Conservation (phyloP, 2,888 invertebrate genomes). For the Sericinus montela region DNA sequence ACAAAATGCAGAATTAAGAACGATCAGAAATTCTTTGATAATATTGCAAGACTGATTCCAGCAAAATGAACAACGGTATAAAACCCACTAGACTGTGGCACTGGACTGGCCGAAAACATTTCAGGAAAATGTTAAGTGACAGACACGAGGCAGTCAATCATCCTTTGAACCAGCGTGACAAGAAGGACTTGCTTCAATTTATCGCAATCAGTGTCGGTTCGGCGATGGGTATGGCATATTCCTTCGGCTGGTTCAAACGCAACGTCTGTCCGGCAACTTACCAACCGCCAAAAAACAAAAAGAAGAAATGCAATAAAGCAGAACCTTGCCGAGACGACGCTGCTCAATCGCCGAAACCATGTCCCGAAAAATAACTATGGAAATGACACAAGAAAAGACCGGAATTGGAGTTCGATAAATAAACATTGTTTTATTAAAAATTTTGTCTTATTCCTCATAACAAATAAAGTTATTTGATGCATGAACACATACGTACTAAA, state of each 20-base stretch:
- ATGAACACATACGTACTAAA: too few relatives aligned
- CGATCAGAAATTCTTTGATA: too few relatives aligned
- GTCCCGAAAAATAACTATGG: background rate
- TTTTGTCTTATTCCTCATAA: too few relatives aligned
- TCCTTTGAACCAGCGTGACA: constrained; percentile 22
- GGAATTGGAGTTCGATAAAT: too few relatives aligned
- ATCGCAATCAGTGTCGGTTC: constrained; percentile 20
- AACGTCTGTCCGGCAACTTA: constrained; percentile 12
- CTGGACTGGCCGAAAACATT: constrained; percentile 40
- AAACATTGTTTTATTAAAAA: too few relatives aligned
- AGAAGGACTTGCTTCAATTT: constrained; percentile 26
- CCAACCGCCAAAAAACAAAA: background rate
- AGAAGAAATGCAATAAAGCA: background rate
- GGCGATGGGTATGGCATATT: constrained; percentile 23
- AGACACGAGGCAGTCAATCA: constrained; percentile 20
- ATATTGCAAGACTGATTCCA: background rate
- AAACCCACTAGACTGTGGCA: constrained; percentile 56
- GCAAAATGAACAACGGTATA: constrained; percentile 28
- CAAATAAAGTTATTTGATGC: too few relatives aligned
- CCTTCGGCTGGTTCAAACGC: constrained; percentile 34
- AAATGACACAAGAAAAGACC: too few relatives aligned
- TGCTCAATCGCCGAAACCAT: background rate
- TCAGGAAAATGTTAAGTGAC: constrained; percentile 29
- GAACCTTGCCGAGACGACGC: background rate
- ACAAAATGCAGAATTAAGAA: too few relatives aligned